These are phyloP conservation scores for Acipenser oxyrinchus DNA, from an alignment of 2,797 vertebrate species.

Conservation along the genomic window DNA sequence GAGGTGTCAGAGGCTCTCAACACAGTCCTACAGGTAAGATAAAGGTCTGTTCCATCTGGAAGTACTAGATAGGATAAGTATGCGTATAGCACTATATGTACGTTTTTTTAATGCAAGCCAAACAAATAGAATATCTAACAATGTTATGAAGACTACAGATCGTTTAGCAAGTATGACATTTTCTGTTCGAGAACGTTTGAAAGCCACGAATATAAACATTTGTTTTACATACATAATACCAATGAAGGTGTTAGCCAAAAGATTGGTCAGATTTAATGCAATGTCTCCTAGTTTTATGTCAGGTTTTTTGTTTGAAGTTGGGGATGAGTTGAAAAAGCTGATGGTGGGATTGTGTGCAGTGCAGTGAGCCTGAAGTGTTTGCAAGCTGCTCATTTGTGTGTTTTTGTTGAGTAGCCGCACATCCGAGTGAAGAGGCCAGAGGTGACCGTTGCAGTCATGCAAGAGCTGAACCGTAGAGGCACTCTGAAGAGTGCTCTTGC, in stretches of 20 bases:
- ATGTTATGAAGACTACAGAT: not conserved
- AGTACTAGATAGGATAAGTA: too few species aligned
- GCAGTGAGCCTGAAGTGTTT: not conserved
- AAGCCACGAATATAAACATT: too few species aligned
- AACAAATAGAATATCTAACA: too few species aligned
- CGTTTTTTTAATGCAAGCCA: too few species aligned
- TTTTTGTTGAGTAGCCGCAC: slow-evolving; percentile 48
- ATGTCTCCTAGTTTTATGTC: too few species aligned
- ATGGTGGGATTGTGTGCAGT: not conserved
- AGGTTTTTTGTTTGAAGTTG: too few species aligned
- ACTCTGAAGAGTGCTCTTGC: slow-evolving; percentile 86
- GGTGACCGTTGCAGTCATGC: slow-evolving; percentile 80
- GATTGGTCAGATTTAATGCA: too few species aligned
- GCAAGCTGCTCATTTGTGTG: slow-evolving; percentile 6
- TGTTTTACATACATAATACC: too few species aligned
- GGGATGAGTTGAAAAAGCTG: too few species aligned
- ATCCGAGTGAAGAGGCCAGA: slow-evolving; percentile 66
- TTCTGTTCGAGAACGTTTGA: too few species aligned
- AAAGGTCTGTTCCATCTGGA: not conserved
- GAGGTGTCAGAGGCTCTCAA: slow-evolving; percentile 87
- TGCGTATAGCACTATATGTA: too few species aligned
- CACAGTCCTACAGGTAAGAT: slow-evolving; percentile 73
- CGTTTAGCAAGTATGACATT: not conserved
- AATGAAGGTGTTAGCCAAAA: too few species aligned
- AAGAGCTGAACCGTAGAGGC: slow-evolving; percentile 88